phyloP scores from a whole-genome alignment of 1,140 invertebrate species.

The Bombus confusus region DNA sequence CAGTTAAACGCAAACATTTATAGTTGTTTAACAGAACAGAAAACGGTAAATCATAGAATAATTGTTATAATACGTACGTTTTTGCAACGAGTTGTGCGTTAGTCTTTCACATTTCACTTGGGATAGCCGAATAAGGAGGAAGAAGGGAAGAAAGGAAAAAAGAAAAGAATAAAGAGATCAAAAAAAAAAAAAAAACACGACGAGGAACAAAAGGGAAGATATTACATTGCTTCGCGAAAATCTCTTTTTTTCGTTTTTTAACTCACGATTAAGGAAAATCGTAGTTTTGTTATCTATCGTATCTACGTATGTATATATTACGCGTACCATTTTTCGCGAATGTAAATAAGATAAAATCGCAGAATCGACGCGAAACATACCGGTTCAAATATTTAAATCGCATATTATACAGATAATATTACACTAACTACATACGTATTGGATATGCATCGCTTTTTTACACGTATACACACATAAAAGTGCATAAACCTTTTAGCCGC shows the following conservation, averaged over 20 bases:
- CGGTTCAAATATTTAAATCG: conserved; percentile 50
- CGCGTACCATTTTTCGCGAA: conserved; percentile 29
- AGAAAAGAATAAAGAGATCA: background rate
- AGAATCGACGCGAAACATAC: background rate
- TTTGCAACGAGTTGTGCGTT: background rate
- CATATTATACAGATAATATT: conserved; percentile 67
- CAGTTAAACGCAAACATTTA: background rate
- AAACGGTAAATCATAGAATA: background rate
- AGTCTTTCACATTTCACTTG: background rate
- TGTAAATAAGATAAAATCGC: conserved; percentile 27
- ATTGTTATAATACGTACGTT: background rate
- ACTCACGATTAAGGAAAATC: background rate
- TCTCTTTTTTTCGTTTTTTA: conserved; percentile 2
- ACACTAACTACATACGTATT: conserved; percentile 63
- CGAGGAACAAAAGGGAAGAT: background rate
- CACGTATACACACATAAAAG: conserved; percentile 60
- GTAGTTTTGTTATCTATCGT: conserved; percentile 17
- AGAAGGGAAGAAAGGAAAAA: background rate
- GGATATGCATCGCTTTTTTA: conserved; percentile 58
- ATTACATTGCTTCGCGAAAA: conserved; percentile 44
- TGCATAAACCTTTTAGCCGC: conserved; percentile 40
- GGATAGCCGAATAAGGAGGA: background rate
- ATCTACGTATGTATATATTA: conserved; percentile 13
- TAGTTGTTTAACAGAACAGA: background rate
- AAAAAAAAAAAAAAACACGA: background rate